Evolutionary conservation across 2,888 invertebrate genomes (phyloP).

Genomic region (Lysandra bellargus): DNA sequence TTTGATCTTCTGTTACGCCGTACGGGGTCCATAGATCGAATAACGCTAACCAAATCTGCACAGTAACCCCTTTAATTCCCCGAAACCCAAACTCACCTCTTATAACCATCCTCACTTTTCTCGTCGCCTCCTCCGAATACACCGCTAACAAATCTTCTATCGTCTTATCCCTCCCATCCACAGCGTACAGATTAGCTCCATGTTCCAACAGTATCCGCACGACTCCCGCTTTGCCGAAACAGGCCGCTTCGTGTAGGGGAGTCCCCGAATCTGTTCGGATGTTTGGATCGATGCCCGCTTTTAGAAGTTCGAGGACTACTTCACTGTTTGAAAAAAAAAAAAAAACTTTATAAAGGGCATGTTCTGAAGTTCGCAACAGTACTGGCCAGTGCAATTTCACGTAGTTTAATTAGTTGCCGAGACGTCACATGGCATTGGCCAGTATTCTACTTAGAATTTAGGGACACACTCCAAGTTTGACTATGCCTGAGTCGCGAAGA

Average conservation of each 20-base stretch:
- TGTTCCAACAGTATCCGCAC: conserved; percentile 89
- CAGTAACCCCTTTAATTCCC: neutral
- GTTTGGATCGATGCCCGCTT: conserved; percentile 94
- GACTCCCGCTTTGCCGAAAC: conserved; percentile 94
- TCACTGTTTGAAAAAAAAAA: conserved; percentile 71
- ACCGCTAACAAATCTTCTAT: conserved; percentile 92
- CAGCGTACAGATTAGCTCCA: conserved; percentile 90
- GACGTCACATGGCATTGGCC: no score
- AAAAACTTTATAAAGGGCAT: neutral
- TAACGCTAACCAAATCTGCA: no score
- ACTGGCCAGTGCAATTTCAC: no score
- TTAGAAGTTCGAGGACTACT: conserved; percentile 90
- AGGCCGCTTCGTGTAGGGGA: conserved; percentile 95
- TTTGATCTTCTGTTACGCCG: no score
- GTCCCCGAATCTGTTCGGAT: conserved; percentile 92
- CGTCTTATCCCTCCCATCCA: conserved; percentile 90
- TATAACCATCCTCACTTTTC: conserved; percentile 91
- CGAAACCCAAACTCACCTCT: conserved; percentile 80
- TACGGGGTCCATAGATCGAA: no score
- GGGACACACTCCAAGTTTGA: no score
- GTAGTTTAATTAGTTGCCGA: no score
- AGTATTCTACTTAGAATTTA: no score
- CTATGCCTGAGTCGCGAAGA: no score
- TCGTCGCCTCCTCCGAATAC: conserved; percentile 93
- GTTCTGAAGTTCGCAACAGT: neutral